Evolutionary conservation across 1,140 invertebrate species (phyloP).

Genomic region (Leptopilina boulardi): DNA sequence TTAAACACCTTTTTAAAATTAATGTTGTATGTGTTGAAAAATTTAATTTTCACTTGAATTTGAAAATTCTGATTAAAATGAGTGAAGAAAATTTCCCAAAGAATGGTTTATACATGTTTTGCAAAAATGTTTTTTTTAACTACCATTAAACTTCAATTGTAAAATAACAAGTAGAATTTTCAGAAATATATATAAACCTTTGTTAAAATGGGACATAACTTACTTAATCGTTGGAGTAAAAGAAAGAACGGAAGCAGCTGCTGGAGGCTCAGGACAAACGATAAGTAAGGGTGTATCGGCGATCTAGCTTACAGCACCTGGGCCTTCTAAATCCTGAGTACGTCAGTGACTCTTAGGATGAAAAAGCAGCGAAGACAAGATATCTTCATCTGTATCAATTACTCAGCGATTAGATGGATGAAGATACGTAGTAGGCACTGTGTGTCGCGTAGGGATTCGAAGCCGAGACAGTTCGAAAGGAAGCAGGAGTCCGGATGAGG

Average conservation of each 20-base stretch:
- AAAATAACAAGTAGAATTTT: not conserved
- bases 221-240: not conserved
- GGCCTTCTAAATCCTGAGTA: constrained; percentile 24
- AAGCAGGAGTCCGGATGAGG: constrained; percentile 56
- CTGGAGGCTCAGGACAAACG: constrained; percentile 22
- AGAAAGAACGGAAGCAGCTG: constrained; percentile 28
- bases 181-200: not conserved
- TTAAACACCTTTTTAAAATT: not conserved
- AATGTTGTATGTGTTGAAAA: not conserved
- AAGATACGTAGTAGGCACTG: constrained; percentile 65
- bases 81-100: no score
- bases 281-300: constrained; percentile 8
- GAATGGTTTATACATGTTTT: not conserved
- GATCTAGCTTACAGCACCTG: constrained; percentile 7
- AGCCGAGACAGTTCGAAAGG: constrained; percentile 57
- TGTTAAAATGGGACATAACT: not conserved
- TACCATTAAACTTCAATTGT: not conserved
- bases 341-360: constrained; percentile 13
- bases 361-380: constrained; percentile 56
- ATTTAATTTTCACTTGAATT: no score
- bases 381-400: constrained; percentile 77
- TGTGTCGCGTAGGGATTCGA: constrained; percentile 48
- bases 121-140: not conserved
- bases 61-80: no score
- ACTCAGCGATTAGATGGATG: constrained; percentile 76